Percentiles rank a stretch among this genome's conserved stretches.
These are phyloP conservation scores for Helostoma temminkii DNA, from an alignment of 2,797 vertebrate species.

Conservation along the genomic window DNA sequence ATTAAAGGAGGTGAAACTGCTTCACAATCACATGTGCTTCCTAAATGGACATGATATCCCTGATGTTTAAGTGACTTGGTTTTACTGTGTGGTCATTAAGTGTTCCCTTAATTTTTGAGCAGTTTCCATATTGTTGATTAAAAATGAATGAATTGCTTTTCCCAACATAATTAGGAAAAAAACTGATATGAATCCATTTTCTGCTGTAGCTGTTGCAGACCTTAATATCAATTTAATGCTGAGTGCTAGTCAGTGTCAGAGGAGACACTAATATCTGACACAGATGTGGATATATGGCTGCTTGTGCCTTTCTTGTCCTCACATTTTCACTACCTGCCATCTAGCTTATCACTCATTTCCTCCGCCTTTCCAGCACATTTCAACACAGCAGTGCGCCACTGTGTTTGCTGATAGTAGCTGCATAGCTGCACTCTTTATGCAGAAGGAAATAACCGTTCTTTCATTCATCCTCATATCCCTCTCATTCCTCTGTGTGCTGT, in stretches of 20 bases:
- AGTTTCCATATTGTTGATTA: no score
- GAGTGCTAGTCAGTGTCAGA: slow-evolving; percentile 58
- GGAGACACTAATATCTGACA: slow-evolving; percentile 56
- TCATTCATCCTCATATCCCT: slow-evolving; percentile 28
- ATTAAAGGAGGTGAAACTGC: no score
- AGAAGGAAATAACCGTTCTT: slow-evolving; percentile 1
- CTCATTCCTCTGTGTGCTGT: slow-evolving; percentile 3
- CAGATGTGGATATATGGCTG: slow-evolving; percentile 61
- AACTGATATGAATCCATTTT: no score
- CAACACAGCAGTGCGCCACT: not conserved
- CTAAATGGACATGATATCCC: no score
- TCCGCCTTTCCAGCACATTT: slow-evolving; percentile 13
- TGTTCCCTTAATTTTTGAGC: no score
- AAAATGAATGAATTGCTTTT: no score
- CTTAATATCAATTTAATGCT: slow-evolving; percentile 54
- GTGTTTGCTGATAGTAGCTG: not conserved
- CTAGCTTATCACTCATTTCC: not conserved
- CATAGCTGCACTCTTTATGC: slow-evolving; percentile 11
- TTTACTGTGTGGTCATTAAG: no score
- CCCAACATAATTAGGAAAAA: no score
- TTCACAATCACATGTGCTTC: no score
- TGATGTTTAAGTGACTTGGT: no score
- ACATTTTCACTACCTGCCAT: slow-evolving; percentile 37
- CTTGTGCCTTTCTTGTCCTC: slow-evolving; percentile 12
- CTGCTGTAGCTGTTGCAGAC: no score